Evolutionary conservation across 2,113 vertebrate genomes (phyloP).

Genomic region (Rostratula benghalensis): DNA sequence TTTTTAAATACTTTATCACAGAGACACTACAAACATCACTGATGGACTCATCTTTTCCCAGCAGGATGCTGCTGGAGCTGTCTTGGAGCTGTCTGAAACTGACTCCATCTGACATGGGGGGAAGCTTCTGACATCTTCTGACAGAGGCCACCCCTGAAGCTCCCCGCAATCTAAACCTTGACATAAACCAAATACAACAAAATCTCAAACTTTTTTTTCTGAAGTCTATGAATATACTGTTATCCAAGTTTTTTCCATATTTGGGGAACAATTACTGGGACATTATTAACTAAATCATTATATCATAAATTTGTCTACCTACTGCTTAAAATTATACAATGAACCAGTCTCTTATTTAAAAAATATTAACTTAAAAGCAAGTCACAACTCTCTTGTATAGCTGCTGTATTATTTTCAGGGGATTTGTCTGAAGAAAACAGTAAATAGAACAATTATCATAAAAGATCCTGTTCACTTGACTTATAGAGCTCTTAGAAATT

Average conservation of each 20-base stretch:
- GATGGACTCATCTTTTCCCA: neutral
- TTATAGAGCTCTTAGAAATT: neutral
- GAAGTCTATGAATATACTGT: neutral
- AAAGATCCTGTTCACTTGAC: neutral
- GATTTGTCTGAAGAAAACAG: neutral
- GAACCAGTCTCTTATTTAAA: neutral
- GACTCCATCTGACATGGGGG: accelerated
- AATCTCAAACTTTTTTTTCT: neutral
- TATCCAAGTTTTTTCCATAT: neutral
- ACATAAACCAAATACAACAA: neutral
- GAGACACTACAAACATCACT: accelerated
- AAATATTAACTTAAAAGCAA: neutral
- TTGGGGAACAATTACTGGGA: neutral
- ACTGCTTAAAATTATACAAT: neutral
- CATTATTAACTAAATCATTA: neutral
- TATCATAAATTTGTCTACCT: neutral
- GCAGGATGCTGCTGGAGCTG: too few species aligned
- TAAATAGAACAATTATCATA: neutral
- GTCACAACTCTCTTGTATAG: neutral
- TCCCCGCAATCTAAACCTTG: neutral
- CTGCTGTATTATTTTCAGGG: neutral
- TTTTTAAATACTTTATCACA: neutral
- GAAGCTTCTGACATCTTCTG: neutral
- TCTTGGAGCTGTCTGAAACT: neutral
- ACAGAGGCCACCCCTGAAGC: neutral